Base-by-base conservation (phyloP, 2,113 vertebrate genomes). In the Coptodon rendalli region DNA sequence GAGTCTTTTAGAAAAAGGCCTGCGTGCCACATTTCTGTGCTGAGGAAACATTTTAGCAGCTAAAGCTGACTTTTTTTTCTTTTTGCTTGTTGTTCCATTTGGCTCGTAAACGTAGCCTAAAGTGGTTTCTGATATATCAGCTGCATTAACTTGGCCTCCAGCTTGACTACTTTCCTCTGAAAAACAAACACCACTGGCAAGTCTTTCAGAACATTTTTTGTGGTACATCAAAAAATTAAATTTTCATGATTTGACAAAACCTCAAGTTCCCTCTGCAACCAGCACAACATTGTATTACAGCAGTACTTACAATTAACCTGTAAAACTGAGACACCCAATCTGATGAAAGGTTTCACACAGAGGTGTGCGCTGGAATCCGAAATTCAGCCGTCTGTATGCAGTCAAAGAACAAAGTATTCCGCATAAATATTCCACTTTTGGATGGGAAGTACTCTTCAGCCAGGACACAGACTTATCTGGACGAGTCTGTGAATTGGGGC, bases 111-210 rank as follows among this genome's bases (percentile, higher is more conserved):
- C 9, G 13, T 68, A 54, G 68, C 50, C 81, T 34, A 61, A 90
- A 92, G 89, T 89, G 90, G 85, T 73, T 63, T 76, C 85, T 89
- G 80, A 89, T 89, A 66, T 83, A 91, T 88, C 82, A n/a, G 80
- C 89, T 66, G 84, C 82, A 63, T 71, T 86, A 76, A 66, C 82
- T 63, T 13, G 9, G 53, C 82, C 61, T 63, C 54, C 54, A 66
- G 43, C 79, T 85, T 29, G 73, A 78, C 90, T 80, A 34, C 82
- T 81, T 66, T 17, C 82, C 27, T 66, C n/a, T 13, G 61, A 71
- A 54, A 89, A 45, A 81, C 81, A 88, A 73, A 84, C 76, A 43
- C 27, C 22, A 22, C 78, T 22, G 73, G 82, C 73, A 34, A n/a
- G 36, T 48, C 68, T 48, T 91, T 79, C 68, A 68, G 89, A 86